A percentile compares a stretch with the other conserved stretches of the same genome.
These are phyloP conservation scores for Dyspetes luteomarginatus DNA, from an alignment of 2,888 invertebrate species.

Conservation along the genomic window DNA sequence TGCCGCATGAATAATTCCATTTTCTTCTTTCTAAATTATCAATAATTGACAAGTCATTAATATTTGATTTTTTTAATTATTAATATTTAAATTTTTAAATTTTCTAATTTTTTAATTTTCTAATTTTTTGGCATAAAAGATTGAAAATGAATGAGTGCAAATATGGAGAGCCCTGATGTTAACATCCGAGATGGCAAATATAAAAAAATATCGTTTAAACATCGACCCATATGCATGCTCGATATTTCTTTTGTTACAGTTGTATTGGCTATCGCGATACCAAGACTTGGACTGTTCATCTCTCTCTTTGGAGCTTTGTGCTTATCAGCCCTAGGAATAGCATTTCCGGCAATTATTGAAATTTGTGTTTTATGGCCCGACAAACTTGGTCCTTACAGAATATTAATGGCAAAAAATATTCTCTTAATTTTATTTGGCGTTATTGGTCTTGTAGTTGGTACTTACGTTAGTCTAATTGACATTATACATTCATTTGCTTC, in stretches of 20 bases:
- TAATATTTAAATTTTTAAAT: too few species aligned
- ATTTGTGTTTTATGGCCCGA: constrained; percentile 89
- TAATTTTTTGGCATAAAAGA: too few species aligned
- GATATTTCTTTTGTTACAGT: constrained; percentile 85
- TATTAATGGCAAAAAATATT: constrained; percentile 84
- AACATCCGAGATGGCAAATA: too few species aligned
- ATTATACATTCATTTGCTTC: constrained; percentile 82
- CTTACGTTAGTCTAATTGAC: constrained; percentile 85
- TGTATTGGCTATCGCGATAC: constrained; percentile 88
- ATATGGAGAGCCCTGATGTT: too few species aligned
- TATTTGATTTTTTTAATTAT: too few species aligned
- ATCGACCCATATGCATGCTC: not conserved
- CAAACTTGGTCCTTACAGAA: constrained; percentile 84
- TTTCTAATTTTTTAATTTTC: too few species aligned
- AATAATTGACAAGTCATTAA: too few species aligned
- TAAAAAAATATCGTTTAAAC: too few species aligned
- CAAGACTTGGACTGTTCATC: constrained; percentile 89
- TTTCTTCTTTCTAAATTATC: too few species aligned
- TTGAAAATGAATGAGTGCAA: too few species aligned
- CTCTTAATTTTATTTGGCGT: constrained; percentile 84
- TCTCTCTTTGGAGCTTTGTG: constrained; percentile 91
- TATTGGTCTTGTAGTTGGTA: constrained; percentile 85
- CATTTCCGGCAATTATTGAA: constrained; percentile 90
- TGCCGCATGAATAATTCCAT: too few species aligned
- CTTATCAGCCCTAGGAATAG: constrained; percentile 89